These are phyloP conservation scores for Dipus sagitta DNA, from an alignment of 2,797 vertebrate genomes.

Conservation along the genomic window DNA sequence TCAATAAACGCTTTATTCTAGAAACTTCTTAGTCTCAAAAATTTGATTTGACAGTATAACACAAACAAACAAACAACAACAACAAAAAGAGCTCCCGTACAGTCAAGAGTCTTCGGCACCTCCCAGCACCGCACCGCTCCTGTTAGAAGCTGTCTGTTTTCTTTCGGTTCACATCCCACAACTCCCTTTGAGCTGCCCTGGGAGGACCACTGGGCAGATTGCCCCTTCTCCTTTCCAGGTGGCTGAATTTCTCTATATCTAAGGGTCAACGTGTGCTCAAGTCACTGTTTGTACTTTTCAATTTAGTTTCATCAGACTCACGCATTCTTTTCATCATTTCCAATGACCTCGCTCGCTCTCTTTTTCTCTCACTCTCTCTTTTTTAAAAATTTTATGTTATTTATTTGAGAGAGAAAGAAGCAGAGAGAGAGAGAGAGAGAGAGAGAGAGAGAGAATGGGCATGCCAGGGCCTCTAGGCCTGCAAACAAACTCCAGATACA, in stretches of 20 bases:
- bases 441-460: too few species aligned
- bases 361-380: too few species aligned
- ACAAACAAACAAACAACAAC: not conserved
- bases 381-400: too few species aligned
- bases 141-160: not conserved
- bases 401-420: too few species aligned
- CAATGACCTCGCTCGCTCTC: not conserved
- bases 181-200: not conserved
- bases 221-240: not conserved
- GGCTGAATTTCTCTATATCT: constrained; percentile 27
- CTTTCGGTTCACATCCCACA: not conserved
- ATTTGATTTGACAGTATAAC: not conserved
- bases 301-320: not conserved
- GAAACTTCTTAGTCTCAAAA: not conserved
- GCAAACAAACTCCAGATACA: too few species aligned
- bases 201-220: not conserved
- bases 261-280: not conserved
- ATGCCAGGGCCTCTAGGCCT: too few species aligned
- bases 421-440: too few species aligned
- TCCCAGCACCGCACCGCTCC: not conserved
- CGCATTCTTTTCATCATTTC: not conserved
- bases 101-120: too few species aligned
- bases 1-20: not conserved
- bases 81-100: not conserved
- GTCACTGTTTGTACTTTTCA: constrained; percentile 15